These are phyloP conservation scores for Carassius gibelio DNA, from an alignment of 2,113 vertebrate genomes.

Conservation along the genomic window DNA sequence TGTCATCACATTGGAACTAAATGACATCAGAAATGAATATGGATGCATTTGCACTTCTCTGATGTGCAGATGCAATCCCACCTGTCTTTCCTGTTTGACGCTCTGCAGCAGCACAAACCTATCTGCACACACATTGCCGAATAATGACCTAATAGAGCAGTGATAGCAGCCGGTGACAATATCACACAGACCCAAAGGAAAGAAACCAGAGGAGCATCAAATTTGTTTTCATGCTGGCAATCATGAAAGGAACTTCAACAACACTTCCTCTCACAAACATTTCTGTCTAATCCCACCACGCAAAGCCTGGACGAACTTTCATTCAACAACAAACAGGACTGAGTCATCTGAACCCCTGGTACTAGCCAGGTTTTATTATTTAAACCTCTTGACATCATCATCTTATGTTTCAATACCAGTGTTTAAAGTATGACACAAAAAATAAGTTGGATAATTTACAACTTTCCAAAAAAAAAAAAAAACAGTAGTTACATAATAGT, in stretches of 20 bases:
- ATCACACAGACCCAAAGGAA: constrained; percentile 21
- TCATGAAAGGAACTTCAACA: constrained; percentile 36
- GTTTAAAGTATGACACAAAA: not conserved
- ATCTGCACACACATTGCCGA: constrained; percentile 10
- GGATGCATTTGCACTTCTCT: constrained; percentile 27
- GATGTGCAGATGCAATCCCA: constrained; percentile 48
- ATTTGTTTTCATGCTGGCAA: constrained; percentile 36
- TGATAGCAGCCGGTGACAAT: constrained; percentile 2
- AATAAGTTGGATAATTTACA: too few relatives aligned
- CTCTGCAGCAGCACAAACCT: constrained; percentile 14
- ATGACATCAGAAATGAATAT: constrained; percentile 11
- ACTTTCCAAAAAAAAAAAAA: not conserved
- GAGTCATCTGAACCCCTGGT: not conserved
- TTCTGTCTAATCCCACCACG: not conserved
- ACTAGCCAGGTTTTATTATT: not conserved
- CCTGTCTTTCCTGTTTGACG: constrained; percentile 37
- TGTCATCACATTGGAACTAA: not conserved
- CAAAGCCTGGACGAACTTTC: not conserved
- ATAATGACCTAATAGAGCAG: constrained; percentile 16
- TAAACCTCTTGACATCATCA: not conserved
- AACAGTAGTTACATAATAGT: not conserved
- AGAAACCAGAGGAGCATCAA: constrained; percentile 19
- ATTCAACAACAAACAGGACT: not conserved
- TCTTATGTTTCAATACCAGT: not conserved
- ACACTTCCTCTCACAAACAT: not conserved